These are phyloP conservation scores for Octopus bimaculoides DNA, from an alignment of 1,140 invertebrate species.

Conservation along the genomic window DNA sequence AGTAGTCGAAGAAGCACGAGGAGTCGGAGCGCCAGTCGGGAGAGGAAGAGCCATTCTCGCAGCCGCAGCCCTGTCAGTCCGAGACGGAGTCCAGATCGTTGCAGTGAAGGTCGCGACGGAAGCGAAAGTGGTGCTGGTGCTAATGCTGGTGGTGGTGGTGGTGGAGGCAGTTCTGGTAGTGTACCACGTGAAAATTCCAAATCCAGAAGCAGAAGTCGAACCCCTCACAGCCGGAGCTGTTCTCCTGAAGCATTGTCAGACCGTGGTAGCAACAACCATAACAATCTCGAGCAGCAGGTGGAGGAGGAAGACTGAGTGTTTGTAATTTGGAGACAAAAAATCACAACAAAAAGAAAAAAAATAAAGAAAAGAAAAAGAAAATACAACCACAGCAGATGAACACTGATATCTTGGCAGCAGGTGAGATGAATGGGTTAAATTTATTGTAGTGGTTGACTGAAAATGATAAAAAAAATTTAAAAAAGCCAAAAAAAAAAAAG, in stretches of 20 bases:
- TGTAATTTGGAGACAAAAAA: not conserved
- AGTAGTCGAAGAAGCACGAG: not conserved
- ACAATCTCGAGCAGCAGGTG: not conserved
- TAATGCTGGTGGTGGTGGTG: not conserved
- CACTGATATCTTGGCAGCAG: not conserved
- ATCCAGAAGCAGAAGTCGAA: conserved; percentile 37
- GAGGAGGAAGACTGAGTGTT: conserved; percentile 1
- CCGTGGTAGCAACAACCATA: not conserved
- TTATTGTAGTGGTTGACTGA: not conserved
- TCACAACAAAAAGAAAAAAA: not conserved
- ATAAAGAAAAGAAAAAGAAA: not conserved
- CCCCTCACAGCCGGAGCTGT: conserved; percentile 1
- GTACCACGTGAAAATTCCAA: conserved; percentile 48
- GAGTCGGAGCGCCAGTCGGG: not conserved
- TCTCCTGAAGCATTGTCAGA: not conserved
- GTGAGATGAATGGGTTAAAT: not conserved
- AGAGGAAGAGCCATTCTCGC: not conserved
- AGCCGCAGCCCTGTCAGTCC: not conserved
- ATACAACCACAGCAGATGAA: not conserved
- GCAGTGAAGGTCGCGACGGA: not conserved
- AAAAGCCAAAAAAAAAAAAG: not conserved
- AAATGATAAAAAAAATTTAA: not conserved
- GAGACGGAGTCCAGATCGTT: not conserved
- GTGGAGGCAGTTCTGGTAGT: not conserved
- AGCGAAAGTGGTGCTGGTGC: not conserved